Base-by-base conservation (phyloP, 2,113 vertebrate species). In the Gila orcuttii region DNA sequence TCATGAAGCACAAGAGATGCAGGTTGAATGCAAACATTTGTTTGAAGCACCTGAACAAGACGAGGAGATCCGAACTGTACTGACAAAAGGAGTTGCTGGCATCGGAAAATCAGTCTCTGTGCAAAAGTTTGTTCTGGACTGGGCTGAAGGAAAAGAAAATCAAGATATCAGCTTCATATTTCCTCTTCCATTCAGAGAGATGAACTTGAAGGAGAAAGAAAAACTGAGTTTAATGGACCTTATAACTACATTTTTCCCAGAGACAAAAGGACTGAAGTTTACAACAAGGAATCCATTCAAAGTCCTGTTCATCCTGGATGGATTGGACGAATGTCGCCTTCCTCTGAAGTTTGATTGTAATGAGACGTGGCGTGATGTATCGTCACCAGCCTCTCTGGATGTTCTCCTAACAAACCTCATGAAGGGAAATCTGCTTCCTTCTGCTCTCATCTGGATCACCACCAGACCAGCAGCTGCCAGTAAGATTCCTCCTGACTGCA, bases 111-210 rank as follows among this genome's bases (percentile, higher is more conserved):
- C 64, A 68, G 28, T 68, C 64, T 68, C 64, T 33, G 64, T 68
- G 28, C 64, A 68, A 31, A 68, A 68, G 64, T 68, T 68, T 33
- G 31, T 68, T 68, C 6, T 68, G 28, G 64, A 83, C 12, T 83
- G 81, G 81, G 81, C 81, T 23, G 57, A 83, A 83, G 81, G 81
- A 57, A 59, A 8, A n/a, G 31, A 36, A 57, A 73, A 83, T 69
- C 21, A 83, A 1, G 64, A 73, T 15, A 83, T 83, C 45, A 25
- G 55, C 13, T 83, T 83, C 23, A 83, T 83, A n/a, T 83, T 83
- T 17, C 81, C 81, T 57, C 81, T 83, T 73, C 81, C 81, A 15
- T 83, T 84, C 71, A 39, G 71, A 64, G 83, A 84, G 60, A 39
- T 84, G 36, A 84, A 84, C 42, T 31, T 84, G 28, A 84, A 62